Evolutionary conservation across 1,140 invertebrate genomes (phyloP).

Genomic region (Anoplophora glabripennis): DNA sequence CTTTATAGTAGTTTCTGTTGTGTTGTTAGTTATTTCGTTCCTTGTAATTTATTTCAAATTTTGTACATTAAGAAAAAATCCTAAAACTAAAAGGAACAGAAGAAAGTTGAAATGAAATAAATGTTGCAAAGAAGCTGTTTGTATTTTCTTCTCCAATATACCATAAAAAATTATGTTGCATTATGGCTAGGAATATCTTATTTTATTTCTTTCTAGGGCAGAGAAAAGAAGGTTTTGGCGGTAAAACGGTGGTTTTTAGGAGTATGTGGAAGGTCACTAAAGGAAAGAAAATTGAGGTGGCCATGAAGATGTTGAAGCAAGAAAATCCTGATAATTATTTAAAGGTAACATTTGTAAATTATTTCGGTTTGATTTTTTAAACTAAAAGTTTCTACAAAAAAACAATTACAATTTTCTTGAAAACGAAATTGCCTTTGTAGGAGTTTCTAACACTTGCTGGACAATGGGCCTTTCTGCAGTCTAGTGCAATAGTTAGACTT

Average conservation of each 20-base stretch:
- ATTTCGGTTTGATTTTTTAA: not conserved
- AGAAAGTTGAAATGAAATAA: not conserved
- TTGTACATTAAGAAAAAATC: conserved; percentile 28
- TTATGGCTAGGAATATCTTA: not conserved
- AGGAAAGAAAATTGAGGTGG: conserved; percentile 69
- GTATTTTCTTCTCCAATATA: too few species aligned
- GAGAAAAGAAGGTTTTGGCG: conserved; percentile 58
- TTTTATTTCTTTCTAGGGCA: conserved; percentile 56
- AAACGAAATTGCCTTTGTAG: conserved; percentile 47
- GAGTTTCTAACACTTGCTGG: conserved; percentile 74
- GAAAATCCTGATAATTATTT: conserved; percentile 57
- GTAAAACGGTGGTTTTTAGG: conserved; percentile 61
- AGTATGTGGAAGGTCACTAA: conserved; percentile 66
- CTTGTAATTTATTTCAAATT: conserved; percentile 33
- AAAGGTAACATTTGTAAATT: conserved; percentile 53
- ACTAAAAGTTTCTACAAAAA: too few species aligned
- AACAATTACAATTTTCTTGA: not conserved
- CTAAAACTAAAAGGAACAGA: conserved; percentile 24
- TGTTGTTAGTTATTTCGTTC: conserved; percentile 25
- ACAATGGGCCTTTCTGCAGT: conserved; percentile 72
- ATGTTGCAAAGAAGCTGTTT: too few species aligned
- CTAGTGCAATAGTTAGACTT: conserved; percentile 68
- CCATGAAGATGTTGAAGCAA: conserved; percentile 71
- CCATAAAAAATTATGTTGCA: too few species aligned
- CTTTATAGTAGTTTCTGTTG: conserved; percentile 25